Percentiles rank a stretch among this genome's conserved stretches.
Conservation (phyloP, 2,797 vertebrate genomes). For the Megaceryle alcyon region DNA sequence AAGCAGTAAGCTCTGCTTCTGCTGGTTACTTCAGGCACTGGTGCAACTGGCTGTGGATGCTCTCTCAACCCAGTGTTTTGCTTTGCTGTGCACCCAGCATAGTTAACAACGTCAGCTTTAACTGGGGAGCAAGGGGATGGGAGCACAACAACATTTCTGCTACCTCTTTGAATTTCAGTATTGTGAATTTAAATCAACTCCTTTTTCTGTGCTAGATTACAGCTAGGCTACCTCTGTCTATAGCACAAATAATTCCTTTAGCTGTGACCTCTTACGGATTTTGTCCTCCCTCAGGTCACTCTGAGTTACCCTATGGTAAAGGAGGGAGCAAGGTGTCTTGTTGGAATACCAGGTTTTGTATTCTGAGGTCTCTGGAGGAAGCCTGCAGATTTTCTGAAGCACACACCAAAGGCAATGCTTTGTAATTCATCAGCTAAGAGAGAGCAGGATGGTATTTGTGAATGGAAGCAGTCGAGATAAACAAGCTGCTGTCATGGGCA, state of each 20-base stretch:
- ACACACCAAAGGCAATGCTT: neutral
- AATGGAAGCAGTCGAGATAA: neutral
- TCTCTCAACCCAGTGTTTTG: neutral
- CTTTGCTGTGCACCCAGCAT: neutral
- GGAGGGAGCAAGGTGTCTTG: neutral
- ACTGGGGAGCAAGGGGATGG: neutral
- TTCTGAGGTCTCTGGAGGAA: neutral
- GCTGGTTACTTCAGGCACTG: neutral
- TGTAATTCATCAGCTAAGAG: neutral
- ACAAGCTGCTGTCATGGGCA: neutral
- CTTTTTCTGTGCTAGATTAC: fast-evolving
- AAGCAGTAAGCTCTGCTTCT: neutral
- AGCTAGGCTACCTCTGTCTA: neutral
- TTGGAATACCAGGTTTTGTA: neutral
- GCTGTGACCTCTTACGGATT: neutral
- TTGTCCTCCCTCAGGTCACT: neutral
- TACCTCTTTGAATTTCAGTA: neutral
- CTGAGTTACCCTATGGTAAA: neutral
- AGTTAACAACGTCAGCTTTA: neutral
- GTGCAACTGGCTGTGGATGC: neutral
- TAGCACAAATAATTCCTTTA: neutral
- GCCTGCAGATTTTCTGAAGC: neutral
- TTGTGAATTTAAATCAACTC: neutral
- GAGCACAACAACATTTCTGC: neutral
- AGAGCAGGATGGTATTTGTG: neutral